phyloP scores from a whole-genome alignment of 2,113 vertebrate genomes.

The Coregonus clupeaformis region DNA sequence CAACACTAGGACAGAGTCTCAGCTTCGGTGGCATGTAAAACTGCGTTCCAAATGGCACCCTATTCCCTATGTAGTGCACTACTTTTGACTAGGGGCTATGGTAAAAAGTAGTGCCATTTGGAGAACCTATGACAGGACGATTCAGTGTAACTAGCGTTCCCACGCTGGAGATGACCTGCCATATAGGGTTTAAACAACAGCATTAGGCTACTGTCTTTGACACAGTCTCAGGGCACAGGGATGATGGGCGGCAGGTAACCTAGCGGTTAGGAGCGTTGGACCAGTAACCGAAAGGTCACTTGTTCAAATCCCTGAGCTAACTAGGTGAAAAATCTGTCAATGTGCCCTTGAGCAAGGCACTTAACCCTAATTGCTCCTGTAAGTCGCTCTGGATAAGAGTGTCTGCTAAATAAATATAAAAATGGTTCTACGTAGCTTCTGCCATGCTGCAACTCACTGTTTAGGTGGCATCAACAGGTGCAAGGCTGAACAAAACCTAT shows the following conservation, averaged over 20 bases:
- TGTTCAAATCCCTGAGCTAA: too few species aligned
- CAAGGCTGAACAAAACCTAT: constrained; percentile 5
- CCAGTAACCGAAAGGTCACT: too few species aligned
- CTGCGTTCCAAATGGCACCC: too few species aligned
- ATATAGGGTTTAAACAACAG: constrained; percentile 52
- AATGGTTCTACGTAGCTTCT: too few species aligned
- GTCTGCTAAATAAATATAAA: too few species aligned
- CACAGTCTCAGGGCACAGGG: neutral
- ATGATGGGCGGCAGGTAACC: neutral
- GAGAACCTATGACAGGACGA: neutral
- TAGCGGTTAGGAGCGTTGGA: neutral
- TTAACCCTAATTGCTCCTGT: neutral
- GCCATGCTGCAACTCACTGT: neutral
- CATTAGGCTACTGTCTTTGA: neutral
- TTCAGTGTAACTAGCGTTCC: constrained; percentile 35
- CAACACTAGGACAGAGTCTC: neutral
- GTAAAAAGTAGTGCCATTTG: constrained; percentile 10
- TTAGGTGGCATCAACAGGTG: constrained; percentile 54
- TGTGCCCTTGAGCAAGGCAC: too few species aligned
- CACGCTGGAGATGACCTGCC: constrained; percentile 50
- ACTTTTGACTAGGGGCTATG: too few species aligned
- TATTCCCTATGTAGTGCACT: neutral
- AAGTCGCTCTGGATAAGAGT: too few species aligned
- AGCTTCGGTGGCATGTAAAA: too few species aligned
- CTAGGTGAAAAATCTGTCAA: too few species aligned